Percentiles rank a stretch among this genome's conserved stretches.
Conservation (phyloP, 2,888 invertebrate species). For the Augochlorella aurata region DNA sequence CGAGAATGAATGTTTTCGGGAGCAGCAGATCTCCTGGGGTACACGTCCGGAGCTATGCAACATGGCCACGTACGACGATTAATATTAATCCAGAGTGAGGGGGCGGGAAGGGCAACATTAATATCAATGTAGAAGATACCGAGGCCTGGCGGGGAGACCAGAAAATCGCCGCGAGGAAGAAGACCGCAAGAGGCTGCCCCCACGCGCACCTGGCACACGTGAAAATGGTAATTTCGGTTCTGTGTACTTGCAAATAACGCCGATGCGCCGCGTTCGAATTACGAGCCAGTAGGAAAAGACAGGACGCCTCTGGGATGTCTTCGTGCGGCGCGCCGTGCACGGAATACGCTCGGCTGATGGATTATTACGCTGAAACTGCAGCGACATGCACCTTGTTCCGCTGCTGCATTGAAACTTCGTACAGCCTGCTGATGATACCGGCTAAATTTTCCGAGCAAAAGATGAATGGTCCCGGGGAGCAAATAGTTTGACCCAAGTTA, state of each 20-base stretch:
- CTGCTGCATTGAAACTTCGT: not conserved
- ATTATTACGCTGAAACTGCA: slow-evolving; percentile 51
- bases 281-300: not conserved
- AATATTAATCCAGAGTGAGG: slow-evolving; percentile 71
- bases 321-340: not conserved
- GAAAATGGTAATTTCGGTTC: slow-evolving; percentile 56
- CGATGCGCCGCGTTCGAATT: slow-evolving; percentile 29
- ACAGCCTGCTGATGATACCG: not conserved
- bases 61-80: slow-evolving; percentile 67
- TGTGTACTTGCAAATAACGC: slow-evolving; percentile 35
- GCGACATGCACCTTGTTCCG: not conserved
- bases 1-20: slow-evolving; percentile 66
- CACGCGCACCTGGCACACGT: slow-evolving; percentile 28
- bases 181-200: not conserved
- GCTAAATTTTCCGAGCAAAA: not conserved
- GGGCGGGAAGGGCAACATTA: slow-evolving; percentile 66
- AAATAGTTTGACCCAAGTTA: not conserved
- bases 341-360: slow-evolving; percentile 39
- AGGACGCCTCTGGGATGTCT: not conserved
- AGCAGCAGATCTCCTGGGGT: slow-evolving; percentile 53
- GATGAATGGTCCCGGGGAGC: not conserved
- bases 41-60: slow-evolving; percentile 42
- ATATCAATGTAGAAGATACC: slow-evolving; percentile 70
- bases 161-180: slow-evolving; percentile 26
- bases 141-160: not conserved